Conservation (phyloP, 2,888 invertebrate species). For the Temnothorax unifasciatus region DNA sequence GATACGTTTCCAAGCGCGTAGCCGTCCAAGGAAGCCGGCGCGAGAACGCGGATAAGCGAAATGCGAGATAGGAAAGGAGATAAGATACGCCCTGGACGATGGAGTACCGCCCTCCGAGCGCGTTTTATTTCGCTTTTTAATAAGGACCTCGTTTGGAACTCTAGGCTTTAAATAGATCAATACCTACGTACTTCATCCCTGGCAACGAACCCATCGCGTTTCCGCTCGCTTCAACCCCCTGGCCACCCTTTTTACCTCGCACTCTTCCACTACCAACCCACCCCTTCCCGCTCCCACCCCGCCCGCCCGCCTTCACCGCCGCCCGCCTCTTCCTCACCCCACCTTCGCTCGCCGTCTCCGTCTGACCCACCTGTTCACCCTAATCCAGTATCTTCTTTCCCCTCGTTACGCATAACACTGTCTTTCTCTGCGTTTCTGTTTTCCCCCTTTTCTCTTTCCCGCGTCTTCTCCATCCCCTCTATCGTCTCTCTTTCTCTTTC, state of each 20-base stretch:
- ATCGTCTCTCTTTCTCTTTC: constrained; percentile 45
- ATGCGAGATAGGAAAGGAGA: constrained; percentile 46
- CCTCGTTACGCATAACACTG: constrained; percentile 61
- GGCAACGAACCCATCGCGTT: constrained; percentile 85
- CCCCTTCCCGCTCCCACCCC: constrained; percentile 61
- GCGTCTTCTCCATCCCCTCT: constrained; percentile 50
- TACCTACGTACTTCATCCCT: constrained; percentile 86
- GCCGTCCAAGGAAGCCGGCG: constrained; percentile 40
- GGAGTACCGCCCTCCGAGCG: constrained; percentile 77
- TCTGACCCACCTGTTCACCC: constrained; percentile 58
- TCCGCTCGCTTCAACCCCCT: constrained; percentile 78
- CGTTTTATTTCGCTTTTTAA: constrained; percentile 86
- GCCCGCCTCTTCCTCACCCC: constrained; percentile 56
- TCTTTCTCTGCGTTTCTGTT: constrained; percentile 61
- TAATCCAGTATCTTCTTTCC: constrained; percentile 61
- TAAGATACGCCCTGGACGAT: constrained; percentile 67
- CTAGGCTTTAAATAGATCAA: constrained; percentile 86
- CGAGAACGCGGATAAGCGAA: constrained; percentile 53
- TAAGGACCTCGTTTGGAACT: constrained; percentile 87
- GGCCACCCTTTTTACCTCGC: constrained; percentile 82
- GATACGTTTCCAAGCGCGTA: constrained; percentile 41
- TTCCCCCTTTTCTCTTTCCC: constrained; percentile 50
- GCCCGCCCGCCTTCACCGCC: constrained; percentile 52
- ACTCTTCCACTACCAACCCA: constrained; percentile 84
- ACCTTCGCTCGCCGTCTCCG: constrained; percentile 58